Evolutionary conservation across 37 sponge, comb jelly and placozoan genomes (phyloP), one percentile per base, ranked within the genome.

Genomic region (Dysidea cf. avara): DNA sequence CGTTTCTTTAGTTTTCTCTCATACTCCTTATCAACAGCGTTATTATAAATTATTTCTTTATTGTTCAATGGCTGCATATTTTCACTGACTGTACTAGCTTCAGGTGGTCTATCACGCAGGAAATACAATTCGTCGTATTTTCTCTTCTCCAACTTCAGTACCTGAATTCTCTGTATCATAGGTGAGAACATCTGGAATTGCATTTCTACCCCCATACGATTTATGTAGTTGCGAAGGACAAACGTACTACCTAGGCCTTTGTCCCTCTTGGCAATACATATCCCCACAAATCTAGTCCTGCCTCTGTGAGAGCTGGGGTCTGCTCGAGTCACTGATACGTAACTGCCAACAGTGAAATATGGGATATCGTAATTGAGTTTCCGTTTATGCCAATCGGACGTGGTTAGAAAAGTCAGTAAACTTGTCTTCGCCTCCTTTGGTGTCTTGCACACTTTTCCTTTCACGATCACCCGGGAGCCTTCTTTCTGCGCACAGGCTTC

Each of bases 161-260:
- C 90, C 58, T 92, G 66, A 24, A 92, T 92, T 53, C 83, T 72
- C 26, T 57, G 76, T 26, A 92, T 58, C 26, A 54, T 53, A 0
- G 93, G 93, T 13, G 93, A 92, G 35, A 81, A 92, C 17, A 85
- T 68, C 25, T 92, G 90, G 69, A 75, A 92, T 81, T 74, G 84
- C 62, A 75, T 78, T 57, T 92, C 93, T 5, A 92, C 85, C 6
- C 72, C 82, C 16, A 81, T 50, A 16, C 91, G 86, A 49, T 67
- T 61, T 3, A 92, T 73, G 26, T 85, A 86, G 72, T 92, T 92
- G 6, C 93, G 50, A 7, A 92, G 77, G 11, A 76, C 77, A 22
- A 92, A 92, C 18, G 76, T 89, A 24, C 86, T 77, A 25, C 82
- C 93, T 24, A 89, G 64, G 13, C 82, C 77, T 1, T 81, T 83